phyloP scores from a whole-genome alignment of 2,888 invertebrate genomes.

The Baccha elongata region DNA sequence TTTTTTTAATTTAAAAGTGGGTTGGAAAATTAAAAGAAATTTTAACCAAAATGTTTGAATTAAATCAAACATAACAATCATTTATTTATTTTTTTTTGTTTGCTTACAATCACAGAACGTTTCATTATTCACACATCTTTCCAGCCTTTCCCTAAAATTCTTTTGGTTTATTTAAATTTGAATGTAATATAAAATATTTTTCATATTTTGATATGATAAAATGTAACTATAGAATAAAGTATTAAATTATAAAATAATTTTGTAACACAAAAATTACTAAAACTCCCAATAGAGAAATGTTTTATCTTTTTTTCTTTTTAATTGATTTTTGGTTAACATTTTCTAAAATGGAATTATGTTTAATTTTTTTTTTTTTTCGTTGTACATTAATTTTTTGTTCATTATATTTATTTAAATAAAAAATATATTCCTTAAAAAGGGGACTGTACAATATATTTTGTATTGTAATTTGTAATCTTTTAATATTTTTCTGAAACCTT shows the following conservation, averaged over 20 bases:
- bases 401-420: slow-evolving; percentile 40
- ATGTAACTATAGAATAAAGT: slow-evolving; percentile 18
- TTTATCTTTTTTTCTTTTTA: slow-evolving; percentile 39
- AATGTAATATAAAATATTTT: slow-evolving; percentile 28
- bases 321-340: slow-evolving; percentile 56
- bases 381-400: slow-evolving; percentile 46
- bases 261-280: neutral
- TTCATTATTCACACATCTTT: slow-evolving; percentile 71
- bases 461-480: slow-evolving; percentile 19
- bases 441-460: slow-evolving; percentile 66
- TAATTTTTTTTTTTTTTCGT: slow-evolving; percentile 48
- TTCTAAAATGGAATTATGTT: slow-evolving; percentile 30
- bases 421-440: slow-evolving; percentile 38
- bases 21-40: slow-evolving; percentile 16
- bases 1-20: neutral
- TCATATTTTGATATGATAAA: slow-evolving; percentile 62
- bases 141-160: slow-evolving; percentile 69
- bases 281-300: slow-evolving; percentile 57
- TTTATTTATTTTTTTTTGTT: slow-evolving; percentile 32
- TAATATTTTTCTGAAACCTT: slow-evolving; percentile 61
- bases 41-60: slow-evolving; percentile 56
- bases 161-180: slow-evolving; percentile 21
- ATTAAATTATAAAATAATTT: neutral
- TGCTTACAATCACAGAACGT: slow-evolving; percentile 72
- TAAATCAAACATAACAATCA: slow-evolving; percentile 64